Evolutionary conservation across 2,113 vertebrate species (phyloP).

Genomic region (Hylia prasina): DNA sequence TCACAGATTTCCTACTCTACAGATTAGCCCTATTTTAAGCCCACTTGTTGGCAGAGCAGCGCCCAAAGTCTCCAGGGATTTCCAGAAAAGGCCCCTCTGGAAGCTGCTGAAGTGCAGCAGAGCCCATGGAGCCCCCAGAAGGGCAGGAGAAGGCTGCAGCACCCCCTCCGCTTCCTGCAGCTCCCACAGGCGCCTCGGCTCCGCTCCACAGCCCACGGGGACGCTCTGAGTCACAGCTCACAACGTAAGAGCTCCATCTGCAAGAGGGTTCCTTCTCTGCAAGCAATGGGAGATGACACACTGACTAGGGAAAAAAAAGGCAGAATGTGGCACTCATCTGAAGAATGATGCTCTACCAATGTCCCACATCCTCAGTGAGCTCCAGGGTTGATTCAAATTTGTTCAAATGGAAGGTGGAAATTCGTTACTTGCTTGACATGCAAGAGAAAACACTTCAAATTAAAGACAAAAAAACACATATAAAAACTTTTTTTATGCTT

Average conservation of each 20-base stretch:
- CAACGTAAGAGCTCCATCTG: neutral
- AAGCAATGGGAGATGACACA: neutral
- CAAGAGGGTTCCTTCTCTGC: neutral
- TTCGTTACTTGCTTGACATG: neutral
- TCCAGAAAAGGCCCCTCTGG: neutral
- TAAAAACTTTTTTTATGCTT: neutral
- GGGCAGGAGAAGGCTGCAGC: neutral
- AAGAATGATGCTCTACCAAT: neutral
- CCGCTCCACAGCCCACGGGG: neutral
- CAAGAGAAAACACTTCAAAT: neutral
- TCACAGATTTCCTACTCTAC: neutral
- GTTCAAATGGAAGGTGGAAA: neutral
- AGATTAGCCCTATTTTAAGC: too few species aligned
- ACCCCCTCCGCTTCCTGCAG: neutral
- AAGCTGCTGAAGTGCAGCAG: fast-evolving
- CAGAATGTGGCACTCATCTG: neutral
- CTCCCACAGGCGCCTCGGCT: neutral
- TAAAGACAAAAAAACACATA: neutral
- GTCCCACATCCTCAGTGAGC: neutral
- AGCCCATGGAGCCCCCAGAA: neutral
- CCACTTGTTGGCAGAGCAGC: neutral
- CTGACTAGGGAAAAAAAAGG: neutral
- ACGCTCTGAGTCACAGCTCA: neutral
- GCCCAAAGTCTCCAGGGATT: neutral
- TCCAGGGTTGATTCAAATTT: neutral